Conservation (phyloP, 2,888 invertebrate genomes). For the Drosophila robusta region DNA sequence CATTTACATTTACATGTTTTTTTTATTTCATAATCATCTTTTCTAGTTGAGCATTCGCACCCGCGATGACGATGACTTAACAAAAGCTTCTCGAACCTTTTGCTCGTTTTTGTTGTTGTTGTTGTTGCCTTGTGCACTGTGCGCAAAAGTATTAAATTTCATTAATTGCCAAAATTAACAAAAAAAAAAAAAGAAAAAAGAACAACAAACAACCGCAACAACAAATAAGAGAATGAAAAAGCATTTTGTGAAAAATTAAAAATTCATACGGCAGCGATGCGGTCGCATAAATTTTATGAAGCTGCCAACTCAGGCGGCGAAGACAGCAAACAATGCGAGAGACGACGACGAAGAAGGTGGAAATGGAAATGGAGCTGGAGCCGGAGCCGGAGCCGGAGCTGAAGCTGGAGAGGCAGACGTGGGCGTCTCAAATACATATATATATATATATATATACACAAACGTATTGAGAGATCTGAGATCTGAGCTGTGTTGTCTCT, state of each 20-base stretch:
- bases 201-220: constrained; percentile 18
- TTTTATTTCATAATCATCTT: constrained; percentile 27
- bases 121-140: constrained; percentile 29
- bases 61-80: constrained; percentile 34
- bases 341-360: not conserved
- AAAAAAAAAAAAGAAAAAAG: constrained; percentile 21
- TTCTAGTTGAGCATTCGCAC: not conserved
- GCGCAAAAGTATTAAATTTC: constrained; percentile 82
- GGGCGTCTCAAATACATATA: constrained; percentile 31
- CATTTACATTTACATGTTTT: constrained; percentile 1
- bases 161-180: constrained; percentile 80
- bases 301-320: constrained; percentile 49
- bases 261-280: constrained; percentile 78
- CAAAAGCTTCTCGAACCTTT: constrained; percentile 31
- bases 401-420: constrained; percentile 13
- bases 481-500: constrained; percentile 4
- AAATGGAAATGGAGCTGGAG: constrained; percentile 29
- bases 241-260: constrained; percentile 67
- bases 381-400: not conserved
- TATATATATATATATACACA: no score
- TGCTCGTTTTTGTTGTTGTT: not conserved
- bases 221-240: constrained; percentile 28
- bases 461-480: not conserved
- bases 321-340: constrained; percentile 20
- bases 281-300: constrained; percentile 73